Percentiles rank a stretch among this genome's conserved stretches.
Evolutionary conservation across 2,113 vertebrate genomes (phyloP).

Genomic region (Oreochromis niloticus): DNA sequence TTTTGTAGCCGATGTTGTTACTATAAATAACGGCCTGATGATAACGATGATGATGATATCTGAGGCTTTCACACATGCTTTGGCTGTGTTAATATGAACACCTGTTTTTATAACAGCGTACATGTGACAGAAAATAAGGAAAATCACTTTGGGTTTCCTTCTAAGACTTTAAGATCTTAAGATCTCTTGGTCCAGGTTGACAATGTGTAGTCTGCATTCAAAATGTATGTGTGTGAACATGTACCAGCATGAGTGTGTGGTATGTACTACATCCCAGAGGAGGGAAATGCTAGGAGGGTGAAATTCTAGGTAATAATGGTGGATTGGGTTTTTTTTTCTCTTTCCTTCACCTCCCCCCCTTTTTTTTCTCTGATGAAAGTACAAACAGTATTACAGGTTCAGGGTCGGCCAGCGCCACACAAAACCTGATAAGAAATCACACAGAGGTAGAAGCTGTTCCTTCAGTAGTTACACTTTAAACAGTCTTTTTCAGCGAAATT

Average conservation of each 20-base stretch:
- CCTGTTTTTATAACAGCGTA: background rate
- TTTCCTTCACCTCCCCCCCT: background rate
- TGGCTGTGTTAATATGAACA: background rate
- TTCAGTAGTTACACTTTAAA: background rate
- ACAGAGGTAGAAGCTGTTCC: background rate
- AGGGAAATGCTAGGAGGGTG: background rate
- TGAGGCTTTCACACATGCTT: background rate
- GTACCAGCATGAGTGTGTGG: slow-evolving; percentile 18
- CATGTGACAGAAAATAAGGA: background rate
- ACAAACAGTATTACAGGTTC: slow-evolving; percentile 38
- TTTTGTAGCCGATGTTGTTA: background rate
- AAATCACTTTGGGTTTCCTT: background rate
- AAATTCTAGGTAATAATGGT: slow-evolving; percentile 18
- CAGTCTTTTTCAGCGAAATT: background rate
- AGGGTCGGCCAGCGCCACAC: background rate
- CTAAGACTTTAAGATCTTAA: background rate
- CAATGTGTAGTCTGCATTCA: background rate
- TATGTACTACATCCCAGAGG: slow-evolving; percentile 1
- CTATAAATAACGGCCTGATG: background rate
- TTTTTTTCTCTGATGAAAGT: background rate
- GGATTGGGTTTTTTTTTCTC: background rate
- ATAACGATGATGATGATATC: background rate
- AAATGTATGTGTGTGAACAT: background rate
- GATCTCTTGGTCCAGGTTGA: background rate
- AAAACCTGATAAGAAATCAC: slow-evolving; percentile 32